phyloP scores from a whole-genome alignment of 2,888 invertebrate species.

The Gasteruption jaculator region DNA sequence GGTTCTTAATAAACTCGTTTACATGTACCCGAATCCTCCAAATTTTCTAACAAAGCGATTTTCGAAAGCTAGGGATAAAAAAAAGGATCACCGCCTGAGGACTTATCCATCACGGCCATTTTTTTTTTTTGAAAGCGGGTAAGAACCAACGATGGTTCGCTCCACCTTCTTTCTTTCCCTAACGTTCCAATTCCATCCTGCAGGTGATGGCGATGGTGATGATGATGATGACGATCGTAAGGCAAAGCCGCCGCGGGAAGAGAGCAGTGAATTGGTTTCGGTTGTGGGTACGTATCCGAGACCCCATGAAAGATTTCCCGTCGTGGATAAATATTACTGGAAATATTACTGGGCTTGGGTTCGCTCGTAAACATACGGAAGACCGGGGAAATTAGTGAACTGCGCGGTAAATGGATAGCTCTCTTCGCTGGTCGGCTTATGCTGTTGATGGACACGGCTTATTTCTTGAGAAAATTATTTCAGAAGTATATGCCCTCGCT shows the following conservation, averaged over 20 bases:
- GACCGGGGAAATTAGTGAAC: slow-evolving; percentile 36
- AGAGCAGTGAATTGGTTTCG: slow-evolving; percentile 21
- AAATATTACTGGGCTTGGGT: too few relatives aligned
- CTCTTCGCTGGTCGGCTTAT: too few relatives aligned
- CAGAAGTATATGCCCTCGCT: too few relatives aligned
- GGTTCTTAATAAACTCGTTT: too few relatives aligned
- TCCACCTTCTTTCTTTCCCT: slow-evolving; percentile 29
- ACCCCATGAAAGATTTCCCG: slow-evolving; percentile 20
- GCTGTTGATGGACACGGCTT: slow-evolving; percentile 24
- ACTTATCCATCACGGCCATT: slow-evolving; percentile 25
- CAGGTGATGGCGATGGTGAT: slow-evolving; percentile 22
- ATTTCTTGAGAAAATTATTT: slow-evolving; percentile 27
- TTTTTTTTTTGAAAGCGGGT: too few relatives aligned
- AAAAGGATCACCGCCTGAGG: not conserved
- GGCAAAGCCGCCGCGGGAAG: slow-evolving; percentile 10
- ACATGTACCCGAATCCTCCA: too few relatives aligned
- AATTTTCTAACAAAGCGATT: slow-evolving; percentile 3
- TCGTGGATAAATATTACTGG: slow-evolving; percentile 21
- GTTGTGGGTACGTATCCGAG: too few relatives aligned
- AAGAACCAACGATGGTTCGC: slow-evolving; percentile 22
- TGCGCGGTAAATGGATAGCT: slow-evolving; percentile 38
- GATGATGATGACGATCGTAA: not conserved
- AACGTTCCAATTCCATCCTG: slow-evolving; percentile 24
- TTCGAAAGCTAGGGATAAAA: slow-evolving; percentile 3
- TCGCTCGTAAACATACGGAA: slow-evolving; percentile 28